These are phyloP conservation scores for Catharus ustulatus DNA, from an alignment of 2,797 vertebrate genomes.

Conservation along the genomic window DNA sequence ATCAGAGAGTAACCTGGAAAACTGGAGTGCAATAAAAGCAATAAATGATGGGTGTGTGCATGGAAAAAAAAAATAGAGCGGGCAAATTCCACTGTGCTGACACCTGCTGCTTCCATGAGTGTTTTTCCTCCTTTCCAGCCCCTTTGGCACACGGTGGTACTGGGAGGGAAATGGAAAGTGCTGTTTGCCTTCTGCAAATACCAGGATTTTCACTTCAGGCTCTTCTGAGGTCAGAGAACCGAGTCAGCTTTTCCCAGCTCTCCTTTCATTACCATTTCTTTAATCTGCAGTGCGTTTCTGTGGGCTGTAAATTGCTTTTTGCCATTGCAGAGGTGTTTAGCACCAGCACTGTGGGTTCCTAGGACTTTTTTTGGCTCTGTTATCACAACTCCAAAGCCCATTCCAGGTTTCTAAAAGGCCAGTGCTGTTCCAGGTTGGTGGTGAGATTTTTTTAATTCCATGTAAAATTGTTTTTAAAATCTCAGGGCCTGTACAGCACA, in stretches of 20 bases:
- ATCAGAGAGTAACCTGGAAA: neutral
- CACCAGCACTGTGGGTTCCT: accelerated
- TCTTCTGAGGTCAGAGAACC: neutral
- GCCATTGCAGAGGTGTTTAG: neutral
- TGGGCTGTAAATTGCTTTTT: neutral
- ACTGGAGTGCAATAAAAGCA: neutral
- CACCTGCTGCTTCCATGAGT: neutral
- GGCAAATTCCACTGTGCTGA: neutral
- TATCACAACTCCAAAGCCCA: neutral
- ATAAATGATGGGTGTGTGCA: neutral
- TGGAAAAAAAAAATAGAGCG: neutral
- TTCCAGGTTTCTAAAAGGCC: neutral
- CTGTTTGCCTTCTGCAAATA: neutral
- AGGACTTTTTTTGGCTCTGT: neutral
- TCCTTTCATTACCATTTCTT: neutral
- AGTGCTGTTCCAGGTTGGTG: too few relatives aligned
- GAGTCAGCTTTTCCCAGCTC: neutral
- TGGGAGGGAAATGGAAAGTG: neutral
- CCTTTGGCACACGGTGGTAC: accelerated
- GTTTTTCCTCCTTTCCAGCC: neutral
- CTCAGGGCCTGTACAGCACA: neutral
- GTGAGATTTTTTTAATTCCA: neutral
- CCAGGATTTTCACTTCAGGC: neutral
- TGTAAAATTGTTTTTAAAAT: neutral
- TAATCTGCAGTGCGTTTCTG: accelerated